Percentiles rank a stretch among this genome's conserved stretches.
phyloP scores from a whole-genome alignment of 1,140 invertebrate genomes.

The Drosophila varians region DNA sequence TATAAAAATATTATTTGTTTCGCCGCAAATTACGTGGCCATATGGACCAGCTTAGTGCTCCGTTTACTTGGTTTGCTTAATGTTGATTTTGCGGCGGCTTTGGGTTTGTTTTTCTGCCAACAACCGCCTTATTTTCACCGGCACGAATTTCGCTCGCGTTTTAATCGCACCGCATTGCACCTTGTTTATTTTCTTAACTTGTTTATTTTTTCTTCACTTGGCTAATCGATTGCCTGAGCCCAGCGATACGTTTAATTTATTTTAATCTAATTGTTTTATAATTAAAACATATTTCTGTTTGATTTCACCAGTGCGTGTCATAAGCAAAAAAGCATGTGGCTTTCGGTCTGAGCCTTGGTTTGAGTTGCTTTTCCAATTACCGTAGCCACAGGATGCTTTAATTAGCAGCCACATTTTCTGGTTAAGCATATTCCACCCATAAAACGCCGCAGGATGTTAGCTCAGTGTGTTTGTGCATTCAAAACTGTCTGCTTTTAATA shows the following conservation, averaged over 20 bases:
- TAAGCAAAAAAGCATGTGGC: slow-evolving; percentile 11
- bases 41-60: slow-evolving; percentile 4
- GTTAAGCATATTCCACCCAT: neutral
- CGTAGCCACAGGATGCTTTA: slow-evolving; percentile 10
- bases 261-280: slow-evolving; percentile 81
- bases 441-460: slow-evolving; percentile 10
- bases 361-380: slow-evolving; percentile 19
- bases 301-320: slow-evolving; percentile 65
- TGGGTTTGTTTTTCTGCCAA: slow-evolving; percentile 14
- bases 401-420: slow-evolving; percentile 32
- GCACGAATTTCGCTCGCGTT: slow-evolving; percentile 63
- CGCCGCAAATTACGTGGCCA: slow-evolving; percentile 58
- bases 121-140: slow-evolving; percentile 62
- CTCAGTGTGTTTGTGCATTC: neutral
- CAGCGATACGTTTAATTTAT: slow-evolving; percentile 77
- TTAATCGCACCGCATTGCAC: slow-evolving; percentile 30
- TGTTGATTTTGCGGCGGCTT: slow-evolving; percentile 37
- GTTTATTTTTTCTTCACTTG: slow-evolving; percentile 42
- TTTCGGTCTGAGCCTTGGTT: slow-evolving; percentile 6
- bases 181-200: slow-evolving; percentile 39
- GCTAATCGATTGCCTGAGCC: slow-evolving; percentile 73
- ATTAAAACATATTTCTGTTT: slow-evolving; percentile 64
- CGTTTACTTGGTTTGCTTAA: slow-evolving; percentile 30
- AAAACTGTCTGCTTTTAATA: neutral
- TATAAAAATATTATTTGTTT: slow-evolving; percentile 55